Base-by-base conservation (phyloP, 2,888 invertebrate species). In the Pammene aurita region DNA sequence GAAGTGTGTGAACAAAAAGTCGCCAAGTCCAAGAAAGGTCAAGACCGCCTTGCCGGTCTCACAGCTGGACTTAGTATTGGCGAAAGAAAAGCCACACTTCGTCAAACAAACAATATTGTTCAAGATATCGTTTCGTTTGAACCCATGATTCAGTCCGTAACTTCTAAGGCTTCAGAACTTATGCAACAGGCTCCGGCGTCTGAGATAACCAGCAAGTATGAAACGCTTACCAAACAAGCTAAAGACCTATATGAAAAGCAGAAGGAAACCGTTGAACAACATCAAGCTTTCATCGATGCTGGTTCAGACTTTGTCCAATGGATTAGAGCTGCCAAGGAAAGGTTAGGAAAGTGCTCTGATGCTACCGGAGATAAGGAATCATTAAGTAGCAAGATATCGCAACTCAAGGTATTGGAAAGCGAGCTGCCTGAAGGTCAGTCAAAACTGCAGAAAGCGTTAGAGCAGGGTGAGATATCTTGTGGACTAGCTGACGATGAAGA, bases 41-140 rank as follows among this genome's bases (percentile, higher is more conserved):
- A 96, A 78, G 95, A 95, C 44, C 90, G 93, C 34, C 84, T 88
- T 7, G 89, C 93, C 48, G 97, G 97, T 54, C 93, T 97, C 5
- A 96, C 96, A 72, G 95, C 96, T 6, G 94, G 94, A 18, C 90
- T 97, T 42, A 95, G 96, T 66, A 94, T 96, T 60, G 97, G 97
- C 63, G 98, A 98, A 85, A 94, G 97, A 66, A 97, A 97, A 88
- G 97, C 97, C 7, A 97, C 96, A 79, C 93, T 98, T 56, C 94
- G 98, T 75, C 97, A 97, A 90, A 98, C 98, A 68, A 97, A 97
- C 90, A 97, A 97, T 86, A 97, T 98, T 82, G 97, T 98, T 54
- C 98, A 98, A 91, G 98, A 99, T 89, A 98, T 98, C 82, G 97
- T 98, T 75, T 97, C 98, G 64, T 98, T 98, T 89, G 98, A 98